Conservation (phyloP, 2,888 invertebrate genomes). For the Clunio marinus region DNA sequence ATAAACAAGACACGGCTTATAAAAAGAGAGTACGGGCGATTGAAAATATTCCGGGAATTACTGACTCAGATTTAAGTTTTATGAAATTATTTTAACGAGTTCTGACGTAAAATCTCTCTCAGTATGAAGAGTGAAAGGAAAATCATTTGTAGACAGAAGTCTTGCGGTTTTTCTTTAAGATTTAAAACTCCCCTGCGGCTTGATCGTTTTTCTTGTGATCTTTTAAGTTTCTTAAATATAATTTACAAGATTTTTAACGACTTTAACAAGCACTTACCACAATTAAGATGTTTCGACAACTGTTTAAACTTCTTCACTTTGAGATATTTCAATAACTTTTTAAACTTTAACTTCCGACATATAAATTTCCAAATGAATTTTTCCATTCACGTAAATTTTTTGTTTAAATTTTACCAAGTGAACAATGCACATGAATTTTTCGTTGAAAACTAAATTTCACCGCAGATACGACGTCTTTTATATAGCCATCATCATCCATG, state of each 20-base stretch:
- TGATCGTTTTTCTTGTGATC: too few relatives aligned
- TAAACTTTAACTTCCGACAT: conserved; percentile 17
- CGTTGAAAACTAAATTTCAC: conserved; percentile 31
- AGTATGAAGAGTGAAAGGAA: too few relatives aligned
- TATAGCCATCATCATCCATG: conserved; percentile 31
- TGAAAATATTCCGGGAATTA: conserved; percentile 22
- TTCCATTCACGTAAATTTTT: conserved; percentile 31
- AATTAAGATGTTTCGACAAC: not conserved
- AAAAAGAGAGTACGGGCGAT: too few relatives aligned
- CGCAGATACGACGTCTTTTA: conserved; percentile 32
- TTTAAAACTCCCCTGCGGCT: too few relatives aligned
- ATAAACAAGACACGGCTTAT: too few relatives aligned
- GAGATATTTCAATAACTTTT: conserved; percentile 7
- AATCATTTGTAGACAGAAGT: too few relatives aligned
- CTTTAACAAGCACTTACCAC: conserved; percentile 17
- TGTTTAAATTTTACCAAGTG: not conserved
- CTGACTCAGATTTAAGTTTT: not conserved
- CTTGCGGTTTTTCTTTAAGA: too few relatives aligned
- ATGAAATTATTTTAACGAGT: not conserved
- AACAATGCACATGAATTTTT: conserved; percentile 25
- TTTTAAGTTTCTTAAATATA: too few relatives aligned
- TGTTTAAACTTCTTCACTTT: not conserved
- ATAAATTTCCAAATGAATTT: conserved; percentile 22
- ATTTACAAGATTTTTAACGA: too few relatives aligned
- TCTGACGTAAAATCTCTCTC: too few relatives aligned